Evolutionary conservation across 2,113 vertebrate genomes (phyloP), one percentile per base, ranked within the genome.

Genomic region (Oreocharis arfaki): DNA sequence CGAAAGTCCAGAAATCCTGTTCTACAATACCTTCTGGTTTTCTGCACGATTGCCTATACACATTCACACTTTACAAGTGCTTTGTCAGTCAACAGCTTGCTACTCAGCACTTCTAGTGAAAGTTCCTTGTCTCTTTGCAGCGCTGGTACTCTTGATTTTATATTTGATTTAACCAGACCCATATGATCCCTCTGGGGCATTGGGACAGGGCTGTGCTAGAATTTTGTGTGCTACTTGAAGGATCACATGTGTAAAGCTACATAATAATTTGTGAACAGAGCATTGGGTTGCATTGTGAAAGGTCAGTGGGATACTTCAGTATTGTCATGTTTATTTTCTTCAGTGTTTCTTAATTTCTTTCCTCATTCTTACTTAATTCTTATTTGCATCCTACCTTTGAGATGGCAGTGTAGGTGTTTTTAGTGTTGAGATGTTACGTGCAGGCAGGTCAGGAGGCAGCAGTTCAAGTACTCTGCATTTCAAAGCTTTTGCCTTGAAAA

Each of bases 371-470:
- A 26, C 20, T 52, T 68, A 39, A n/a, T 75, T 75, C 30, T 75
- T 53, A 32, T 20, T 55, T 35, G 11, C 7, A 23, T 7, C 35
- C 59, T 60, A 4, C 46, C 33, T 52, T 71, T 6, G 11, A 46
- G 32, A 41, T 35, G 64, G 22, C 50, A 69, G 0, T 20, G 10
- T 49, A 37, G 22, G 7, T 44, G 10, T 33, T 85, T 82, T 77
- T 57, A n/a, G 6, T 0, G 0, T 33, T 37, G 32, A 68, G 61
- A 26, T 37, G 10, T 83, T 73, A 37, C 0, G 0, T 83, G 67
- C 57, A 68, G 82, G 32, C 24, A 47, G 8, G 50, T 61, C 39
- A 63, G 65, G 39, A 68, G 61, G 56, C 78, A 79, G 44, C 30
- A 39, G 21, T 55, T 94, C 46, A 44, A 70, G 42, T 71, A 16